Evolutionary conservation across 2,113 vertebrate species (phyloP).

Genomic region (Rhabdomys dilectus): DNA sequence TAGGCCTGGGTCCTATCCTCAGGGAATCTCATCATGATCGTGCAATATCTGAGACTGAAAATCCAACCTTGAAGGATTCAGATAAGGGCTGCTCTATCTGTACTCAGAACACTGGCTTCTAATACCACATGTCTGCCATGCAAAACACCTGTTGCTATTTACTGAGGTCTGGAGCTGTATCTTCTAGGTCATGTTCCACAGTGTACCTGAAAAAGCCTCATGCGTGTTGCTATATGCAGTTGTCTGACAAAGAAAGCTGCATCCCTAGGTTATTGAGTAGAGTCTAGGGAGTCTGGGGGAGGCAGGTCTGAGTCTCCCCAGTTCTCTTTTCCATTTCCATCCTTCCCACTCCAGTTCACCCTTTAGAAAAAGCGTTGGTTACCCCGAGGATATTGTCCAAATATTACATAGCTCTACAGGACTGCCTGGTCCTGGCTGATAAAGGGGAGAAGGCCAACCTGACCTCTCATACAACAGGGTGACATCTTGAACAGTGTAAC

Average conservation of each 20-base stretch:
- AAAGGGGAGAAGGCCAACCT: background rate
- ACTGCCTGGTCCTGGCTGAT: constrained; percentile 9
- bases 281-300: background rate
- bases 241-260: constrained; percentile 7
- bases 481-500: constrained; percentile 9
- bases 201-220: background rate
- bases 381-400: background rate
- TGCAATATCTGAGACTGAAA: background rate
- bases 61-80: background rate
- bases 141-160: constrained; percentile 12
- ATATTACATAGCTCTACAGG: background rate
- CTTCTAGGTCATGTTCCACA: background rate
- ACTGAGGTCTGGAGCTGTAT: background rate
- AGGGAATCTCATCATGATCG: background rate
- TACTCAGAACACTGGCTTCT: background rate
- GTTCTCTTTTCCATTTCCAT: constrained; percentile 24
- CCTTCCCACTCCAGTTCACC: constrained; percentile 9
- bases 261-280: background rate
- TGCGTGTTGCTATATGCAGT: background rate
- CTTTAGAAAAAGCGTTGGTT: constrained; percentile 10
- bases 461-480: background rate
- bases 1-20: background rate
- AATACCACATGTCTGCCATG: constrained; percentile 18
- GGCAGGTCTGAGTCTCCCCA: background rate
- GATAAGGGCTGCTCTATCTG: background rate